Base-by-base conservation (phyloP, 2,888 invertebrate genomes). In the Pterostichus niger region DNA sequence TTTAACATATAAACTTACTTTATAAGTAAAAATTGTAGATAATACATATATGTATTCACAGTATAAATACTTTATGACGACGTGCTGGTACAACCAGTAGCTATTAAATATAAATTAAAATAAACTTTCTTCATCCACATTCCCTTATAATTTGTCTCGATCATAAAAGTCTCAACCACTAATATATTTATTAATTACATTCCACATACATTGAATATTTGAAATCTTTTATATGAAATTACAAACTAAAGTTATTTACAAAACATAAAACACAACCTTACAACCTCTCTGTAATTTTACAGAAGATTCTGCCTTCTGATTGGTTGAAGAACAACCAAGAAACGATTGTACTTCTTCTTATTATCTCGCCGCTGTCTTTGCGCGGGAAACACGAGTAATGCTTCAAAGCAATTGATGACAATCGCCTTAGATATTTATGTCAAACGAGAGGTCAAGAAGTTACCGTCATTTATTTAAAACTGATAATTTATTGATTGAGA, bases 401-500 rank as follows among this genome's bases (percentile, higher is more conserved):
- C 52, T 75, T 75, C 75, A 75, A 77, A 64, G 49, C 80, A 80
- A 80, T 71, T 80, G 80, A 68, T 80, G 71, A 52, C 80, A 68
- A 68, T 80, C 52, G 54, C 24, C 9, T 68, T 68, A 52, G 80
- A 68, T 80, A 80, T 80, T 80, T 80, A 80, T 80, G 80, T 64
- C 54, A 40, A 80, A 80, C 52, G 13, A 80, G 80, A 80, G 80
- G 80, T 80, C 80, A 80, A 59, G 49, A 79, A 59, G 44, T 56
- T 13, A 49, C 31, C 49, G 78, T 31, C 68, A 71, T 80, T 80
- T 80, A 80, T 71, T 71, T 80, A 33, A 80, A 80, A 80, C 56
- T 71, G 68, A 71, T 80, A 80, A 80, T 80, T 71, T 52, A 71
- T 80, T 80, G 68, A 80, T 68, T 59, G 44, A 64, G 64, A 61